Conservation (phyloP, 2,113 vertebrate species). For the Chlorodrepanis virens region DNA sequence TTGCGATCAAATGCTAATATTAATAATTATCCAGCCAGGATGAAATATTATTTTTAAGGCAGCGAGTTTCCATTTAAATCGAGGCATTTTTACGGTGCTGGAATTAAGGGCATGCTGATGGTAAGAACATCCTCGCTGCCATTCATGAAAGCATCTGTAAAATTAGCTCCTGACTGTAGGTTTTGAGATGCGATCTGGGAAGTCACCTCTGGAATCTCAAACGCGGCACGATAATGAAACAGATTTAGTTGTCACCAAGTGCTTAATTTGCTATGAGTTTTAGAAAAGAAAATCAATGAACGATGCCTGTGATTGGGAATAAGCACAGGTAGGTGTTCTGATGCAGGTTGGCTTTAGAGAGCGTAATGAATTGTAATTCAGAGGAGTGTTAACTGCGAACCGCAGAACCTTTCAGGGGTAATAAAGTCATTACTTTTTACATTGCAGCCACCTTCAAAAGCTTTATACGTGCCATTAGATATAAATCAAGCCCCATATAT, state of each 20-base stretch:
- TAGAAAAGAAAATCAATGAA: slow-evolving; percentile 65
- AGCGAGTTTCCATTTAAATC: slow-evolving; percentile 61
- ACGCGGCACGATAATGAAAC: slow-evolving; percentile 54
- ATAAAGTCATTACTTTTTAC: slow-evolving; percentile 78
- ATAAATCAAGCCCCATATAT: slow-evolving; percentile 46
- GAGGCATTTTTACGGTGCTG: slow-evolving; percentile 64
- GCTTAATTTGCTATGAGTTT: slow-evolving; percentile 72
- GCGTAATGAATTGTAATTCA: slow-evolving; percentile 74
- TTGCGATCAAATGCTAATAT: slow-evolving; percentile 38
- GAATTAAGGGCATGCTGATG: slow-evolving; percentile 69
- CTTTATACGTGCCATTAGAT: slow-evolving; percentile 52
- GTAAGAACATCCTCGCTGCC: slow-evolving; percentile 54
- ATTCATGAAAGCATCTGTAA: slow-evolving; percentile 63
- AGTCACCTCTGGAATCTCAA: slow-evolving; percentile 71
- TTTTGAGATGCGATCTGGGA: slow-evolving; percentile 68
- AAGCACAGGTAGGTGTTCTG: slow-evolving; percentile 64
- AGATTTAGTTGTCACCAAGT: slow-evolving; percentile 72
- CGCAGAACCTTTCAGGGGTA: slow-evolving; percentile 75
- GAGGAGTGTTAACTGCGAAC: slow-evolving; percentile 70
- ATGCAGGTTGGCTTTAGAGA: slow-evolving; percentile 58
- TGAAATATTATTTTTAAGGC: slow-evolving; percentile 55
- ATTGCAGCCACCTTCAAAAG: slow-evolving; percentile 68
- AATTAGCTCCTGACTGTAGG: slow-evolving; percentile 63
- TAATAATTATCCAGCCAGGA: slow-evolving; percentile 38
- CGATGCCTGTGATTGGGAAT: slow-evolving; percentile 65